Base-by-base conservation (phyloP, 2,888 invertebrate species). In the Oligia fasciuncula region DNA sequence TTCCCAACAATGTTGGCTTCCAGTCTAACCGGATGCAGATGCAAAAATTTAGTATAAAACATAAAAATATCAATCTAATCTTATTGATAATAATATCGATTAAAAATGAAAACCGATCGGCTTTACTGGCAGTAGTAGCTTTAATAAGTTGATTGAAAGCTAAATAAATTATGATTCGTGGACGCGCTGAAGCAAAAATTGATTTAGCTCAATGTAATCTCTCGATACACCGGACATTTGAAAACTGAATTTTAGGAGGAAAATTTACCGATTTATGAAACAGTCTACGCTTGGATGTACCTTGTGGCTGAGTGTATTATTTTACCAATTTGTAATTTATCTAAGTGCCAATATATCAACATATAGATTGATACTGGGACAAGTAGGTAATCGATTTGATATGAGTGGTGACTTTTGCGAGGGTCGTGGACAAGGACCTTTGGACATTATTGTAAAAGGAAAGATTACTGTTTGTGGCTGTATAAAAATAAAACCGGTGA, bases 161-260 rank as follows among this genome's bases (percentile, higher is more conserved):
- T 35, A 35, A 68, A 68, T 43, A n/a, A 69, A 79, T 79, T 63
- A 79, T 54, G 4, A 9, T 62, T 43, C 43, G 35, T 35, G 23
- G 6, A 17, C 17, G 17, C 17, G 51, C 0, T 6, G 51, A 19
- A 19, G 51, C 17, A 19, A 6, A 51, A 19, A 51, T 51, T 51
- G 17, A 51, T 54, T 54, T 54, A 6, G 8, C 6, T 54, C 19
- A 19, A 19, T 19, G 54, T 54, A 19, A 54, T 54, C 19, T 54
- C 54, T 54, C 49, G 17, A 51, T 77, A 51, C 40, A 29, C 46
- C 23, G 63, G 51, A 79, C 68, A 79, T 78, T 69, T 29, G 19
- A 46, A 63, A 78, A 68, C 6, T 5, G 66, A 46, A 57, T 29
- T 68, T 62, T 43, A 11, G 4, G 43, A 17, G 23, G 23, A 65